Evolutionary conservation across 2,888 invertebrate species (phyloP).

Genomic region (Yponomeuta malinellus): DNA sequence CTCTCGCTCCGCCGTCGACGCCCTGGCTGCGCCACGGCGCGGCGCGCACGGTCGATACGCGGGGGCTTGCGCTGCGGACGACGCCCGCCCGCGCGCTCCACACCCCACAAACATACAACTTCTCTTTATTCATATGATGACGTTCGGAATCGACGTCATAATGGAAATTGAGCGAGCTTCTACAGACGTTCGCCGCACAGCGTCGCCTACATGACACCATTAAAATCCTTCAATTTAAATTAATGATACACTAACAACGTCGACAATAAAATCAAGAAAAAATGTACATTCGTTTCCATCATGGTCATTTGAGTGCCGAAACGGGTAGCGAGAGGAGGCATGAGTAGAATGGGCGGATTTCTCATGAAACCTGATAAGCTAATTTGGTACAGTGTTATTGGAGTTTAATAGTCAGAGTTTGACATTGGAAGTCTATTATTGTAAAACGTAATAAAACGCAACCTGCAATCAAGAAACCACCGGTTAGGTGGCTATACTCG

Average conservation of each 20-base stretch:
- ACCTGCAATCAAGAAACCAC: background rate
- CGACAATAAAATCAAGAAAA: background rate
- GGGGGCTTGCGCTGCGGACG: conserved; percentile 41
- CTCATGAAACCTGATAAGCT: no score
- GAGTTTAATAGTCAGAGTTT: background rate
- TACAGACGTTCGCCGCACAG: conserved; percentile 16
- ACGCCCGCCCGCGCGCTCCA: conserved; percentile 34
- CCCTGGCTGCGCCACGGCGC: conserved; percentile 34
- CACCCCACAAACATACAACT: conserved; percentile 29
- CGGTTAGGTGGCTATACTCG: background rate
- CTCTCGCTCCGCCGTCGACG: conserved; percentile 39
- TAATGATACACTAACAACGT: background rate
- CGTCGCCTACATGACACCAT: conserved; percentile 9
- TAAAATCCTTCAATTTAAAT: background rate
- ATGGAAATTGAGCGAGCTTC: conserved; percentile 30
- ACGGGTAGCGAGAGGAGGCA: background rate
- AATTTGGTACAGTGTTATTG: background rate
- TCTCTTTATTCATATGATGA: conserved; percentile 53
- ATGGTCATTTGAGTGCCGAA: background rate
- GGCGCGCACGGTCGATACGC: conserved; percentile 41
- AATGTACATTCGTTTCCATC: background rate
- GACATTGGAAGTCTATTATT: background rate
- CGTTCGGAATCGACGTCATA: conserved; percentile 51
- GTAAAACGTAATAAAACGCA: background rate
- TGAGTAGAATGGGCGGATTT: no score